Base-by-base conservation (phyloP, 2,113 vertebrate genomes). In the Amphiprion percula region DNA sequence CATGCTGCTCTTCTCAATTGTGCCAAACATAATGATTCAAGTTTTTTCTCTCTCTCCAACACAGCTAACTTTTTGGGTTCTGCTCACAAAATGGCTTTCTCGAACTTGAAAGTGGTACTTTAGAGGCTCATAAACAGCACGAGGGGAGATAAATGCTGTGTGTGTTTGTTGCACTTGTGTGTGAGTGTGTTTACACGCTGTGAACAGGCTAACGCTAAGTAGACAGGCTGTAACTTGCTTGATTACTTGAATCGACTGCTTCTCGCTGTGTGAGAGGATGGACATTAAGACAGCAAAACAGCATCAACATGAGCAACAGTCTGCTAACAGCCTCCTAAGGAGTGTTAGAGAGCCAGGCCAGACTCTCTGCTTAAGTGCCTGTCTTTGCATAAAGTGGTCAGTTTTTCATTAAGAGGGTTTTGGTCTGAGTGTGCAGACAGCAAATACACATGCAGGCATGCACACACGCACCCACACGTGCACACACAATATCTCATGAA, bases 291-390 rank as follows among this genome's bases (percentile, higher is more conserved):
- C 41, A 44, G 12, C 46, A 58, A 50, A 68, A 21, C 68, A 61
- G 47, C 74, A n/a, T 52, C 72, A 44, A 37, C 33, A 41, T 7
- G 53, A 73, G 41, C 56, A 53, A 55, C 59, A 53, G 66, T 67
- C 74, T 74, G 50, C 68, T 62, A 53, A 55, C 59, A 53, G 66
- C 70, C 74, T 77, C 55, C 68, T 50, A 5, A 61, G 46, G 69
- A 44, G 50, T 15, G 56, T 80, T 52, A 81, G 70, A 83, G 82
- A 74, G 60, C 58, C 76, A 15, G 68, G 46, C 55, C 61, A 58
- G 71, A 73, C 74, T 82, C 73, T 87, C 77, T 65, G 70, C 83
- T 87, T 56, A 77, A 90, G 89, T 86, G 90, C 85, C 90, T 87
- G 59, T 78, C 30, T 78, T 47, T 82, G 70, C n/a, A 12, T 75